phyloP scores from a whole-genome alignment of 2,797 vertebrate genomes.

The Monodelphis domestica region DNA sequence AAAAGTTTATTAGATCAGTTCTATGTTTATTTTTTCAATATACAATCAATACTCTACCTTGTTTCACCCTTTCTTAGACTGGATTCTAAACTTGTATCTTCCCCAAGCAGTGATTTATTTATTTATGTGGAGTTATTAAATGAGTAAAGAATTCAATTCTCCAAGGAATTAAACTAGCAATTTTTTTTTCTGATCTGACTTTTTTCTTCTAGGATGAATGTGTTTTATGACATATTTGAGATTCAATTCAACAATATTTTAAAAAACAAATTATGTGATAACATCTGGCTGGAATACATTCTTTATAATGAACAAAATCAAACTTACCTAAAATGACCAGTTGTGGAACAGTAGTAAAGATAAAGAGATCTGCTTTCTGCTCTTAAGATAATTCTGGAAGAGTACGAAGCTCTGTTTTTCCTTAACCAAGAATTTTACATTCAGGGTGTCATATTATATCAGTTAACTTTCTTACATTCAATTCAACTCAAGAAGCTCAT shows the following conservation, averaged over 20 bases:
- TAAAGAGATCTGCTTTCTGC: neutral
- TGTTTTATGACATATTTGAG: neutral
- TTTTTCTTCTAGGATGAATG: neutral
- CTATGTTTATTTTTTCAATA: neutral
- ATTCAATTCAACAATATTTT: neutral
- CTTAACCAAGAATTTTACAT: neutral
- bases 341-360: neutral
- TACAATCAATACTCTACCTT: neutral
- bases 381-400: neutral
- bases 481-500: neutral
- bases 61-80: neutral
- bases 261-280: constrained; percentile 35
- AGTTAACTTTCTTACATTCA: neutral
- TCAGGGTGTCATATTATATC: neutral
- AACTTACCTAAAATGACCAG: neutral
- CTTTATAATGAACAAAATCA: constrained; percentile 4
- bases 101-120: neutral
- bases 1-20: neutral
- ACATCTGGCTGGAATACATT: constrained; percentile 26
- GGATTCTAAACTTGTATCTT: neutral
- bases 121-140: neutral
- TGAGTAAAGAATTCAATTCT: neutral
- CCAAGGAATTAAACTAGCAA: neutral
- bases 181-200: neutral
- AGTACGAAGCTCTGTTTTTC: neutral